phyloP scores from a whole-genome alignment of 1,140 invertebrate species.

The Charaxes varanes region DNA sequence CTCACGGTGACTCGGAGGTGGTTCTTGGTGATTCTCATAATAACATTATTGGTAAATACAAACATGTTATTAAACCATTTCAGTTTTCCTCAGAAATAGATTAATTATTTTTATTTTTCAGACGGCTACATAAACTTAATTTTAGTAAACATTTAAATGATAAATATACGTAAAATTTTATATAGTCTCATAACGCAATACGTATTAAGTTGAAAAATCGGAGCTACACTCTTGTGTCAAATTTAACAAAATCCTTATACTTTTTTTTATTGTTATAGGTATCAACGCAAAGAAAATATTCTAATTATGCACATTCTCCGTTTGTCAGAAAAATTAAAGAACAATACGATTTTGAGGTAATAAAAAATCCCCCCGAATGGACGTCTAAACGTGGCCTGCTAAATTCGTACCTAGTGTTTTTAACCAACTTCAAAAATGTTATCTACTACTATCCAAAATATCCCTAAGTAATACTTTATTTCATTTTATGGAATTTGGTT shows the following conservation, averaged over 20 bases:
- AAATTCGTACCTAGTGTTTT: no score
- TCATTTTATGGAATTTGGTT: no score
- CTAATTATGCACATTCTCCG: constrained; percentile 53
- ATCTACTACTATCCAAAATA: no score
- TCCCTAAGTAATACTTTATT: no score
- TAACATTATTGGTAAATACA: no score
- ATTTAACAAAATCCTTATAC: neutral
- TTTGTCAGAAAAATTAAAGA: constrained; percentile 49
- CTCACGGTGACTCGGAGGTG: no score
- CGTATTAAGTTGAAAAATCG: no score
- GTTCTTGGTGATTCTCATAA: no score
- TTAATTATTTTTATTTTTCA: constrained; percentile 3
- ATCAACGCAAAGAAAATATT: constrained; percentile 36
- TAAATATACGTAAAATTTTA: constrained; percentile 1
- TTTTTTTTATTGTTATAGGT: constrained; percentile 49
- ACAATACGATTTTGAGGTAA: constrained; percentile 75
- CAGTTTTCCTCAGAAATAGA: constrained; percentile 24
- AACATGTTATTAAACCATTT: no score
- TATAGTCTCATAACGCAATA: neutral
- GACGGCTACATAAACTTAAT: neutral
- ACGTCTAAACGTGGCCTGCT: no score
- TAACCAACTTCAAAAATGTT: no score
- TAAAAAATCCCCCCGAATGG: constrained; percentile 85
- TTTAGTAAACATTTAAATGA: constrained; percentile 1
- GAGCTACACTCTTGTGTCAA: no score